Evolutionary conservation across 1,140 invertebrate species (phyloP), one percentile per base, ranked within the genome.

Genomic region (Helicorthomorpha holstii): DNA sequence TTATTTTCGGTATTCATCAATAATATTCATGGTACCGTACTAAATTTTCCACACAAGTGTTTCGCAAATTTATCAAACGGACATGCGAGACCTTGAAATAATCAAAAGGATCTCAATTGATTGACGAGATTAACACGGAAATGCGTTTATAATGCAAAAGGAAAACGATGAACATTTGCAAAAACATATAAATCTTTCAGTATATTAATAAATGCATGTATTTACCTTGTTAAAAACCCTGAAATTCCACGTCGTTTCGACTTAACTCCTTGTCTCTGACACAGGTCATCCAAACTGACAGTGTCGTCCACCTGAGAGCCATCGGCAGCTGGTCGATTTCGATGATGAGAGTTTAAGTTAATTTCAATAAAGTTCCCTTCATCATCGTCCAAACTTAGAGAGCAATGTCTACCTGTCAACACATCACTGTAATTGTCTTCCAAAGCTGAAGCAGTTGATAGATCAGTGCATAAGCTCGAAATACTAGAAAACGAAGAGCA

Each of bases 401-500:
- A 26, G 26, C 44, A 38, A 16, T 27, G 29, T n/a, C 43, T 24
- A 29, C 16, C 49, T 58, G 57, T 44, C 63, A 60, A 16, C 29
- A 34, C 29, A 34, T 34, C 24, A 56, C 53, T 24, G 55, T 58
- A 49, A 59, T 49, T 42, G 57, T 60, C 19, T 53, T 49, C 47
- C 34, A 26, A 12, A 19, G 26, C 25, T 19, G 64, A 60, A 24
- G 61, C 54, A 52, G 61, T 58, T 42, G 63, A 65, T 50, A 65
- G 62, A 53, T 66, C 66, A 47, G 65, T 68, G 25, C 65, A 60
- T 25, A 66, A 42, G 58, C 64, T 67, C 14, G 66, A 68, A 49
- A 67, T 59, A 62, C 64, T 73, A 27, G 69, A 70, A 56, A 65
- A 65, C 4, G 68, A 69, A 58, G 69, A 67, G 64, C 65, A 21